Base-by-base conservation (phyloP, 2,797 vertebrate species). In the Molossus alvarezi region DNA sequence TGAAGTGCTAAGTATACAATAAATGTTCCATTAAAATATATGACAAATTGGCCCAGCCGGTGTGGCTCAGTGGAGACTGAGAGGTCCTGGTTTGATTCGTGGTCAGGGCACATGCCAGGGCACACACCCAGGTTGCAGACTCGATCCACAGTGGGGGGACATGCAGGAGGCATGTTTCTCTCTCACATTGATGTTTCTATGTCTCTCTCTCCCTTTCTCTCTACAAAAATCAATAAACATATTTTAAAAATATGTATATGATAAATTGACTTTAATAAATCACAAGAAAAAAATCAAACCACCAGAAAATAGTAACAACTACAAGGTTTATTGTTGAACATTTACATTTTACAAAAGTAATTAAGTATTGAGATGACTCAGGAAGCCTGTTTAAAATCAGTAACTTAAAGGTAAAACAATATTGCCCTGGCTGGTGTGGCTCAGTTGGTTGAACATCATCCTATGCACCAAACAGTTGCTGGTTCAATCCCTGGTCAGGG, bases 261-360 rank as follows among this genome's bases (percentile, higher is more conserved):
- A 69, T 20, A 37, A 69, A 69, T n/a, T 77, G 62, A 82, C 29
- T 82, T 71, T 62, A 81, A 85, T 58, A 69, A 91, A 65, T 10
- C 41, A 73, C 62, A 53, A 80, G 58, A 53, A 62, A 86, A 51
- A 64, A 73, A 81, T 45, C 23, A 83, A 93, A 60, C 45, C 67
- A 95, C 60, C 55, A 89, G 75, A 73, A 86, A 89, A 79, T 0
- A 73, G 64, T 90, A 76, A 57, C 7, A 91, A 91, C 69, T 85
- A 76, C 57, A 91, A 88, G 41, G 72, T 95, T 95, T 96, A 96
- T 64, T 85, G 55, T 88, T 87, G 65, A 67, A 92, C 10, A 77
- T 45, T 51, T 27, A 88, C 25, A 90, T 75, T n/a, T 80, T 91
- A 88, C 27, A 87, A 90, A 94, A 97, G n/a, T 76, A 87, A 60